Percentiles rank a stretch among this genome's conserved stretches.
Evolutionary conservation across 2,888 invertebrate genomes (phyloP).

Genomic region (Napeogenes inachia): DNA sequence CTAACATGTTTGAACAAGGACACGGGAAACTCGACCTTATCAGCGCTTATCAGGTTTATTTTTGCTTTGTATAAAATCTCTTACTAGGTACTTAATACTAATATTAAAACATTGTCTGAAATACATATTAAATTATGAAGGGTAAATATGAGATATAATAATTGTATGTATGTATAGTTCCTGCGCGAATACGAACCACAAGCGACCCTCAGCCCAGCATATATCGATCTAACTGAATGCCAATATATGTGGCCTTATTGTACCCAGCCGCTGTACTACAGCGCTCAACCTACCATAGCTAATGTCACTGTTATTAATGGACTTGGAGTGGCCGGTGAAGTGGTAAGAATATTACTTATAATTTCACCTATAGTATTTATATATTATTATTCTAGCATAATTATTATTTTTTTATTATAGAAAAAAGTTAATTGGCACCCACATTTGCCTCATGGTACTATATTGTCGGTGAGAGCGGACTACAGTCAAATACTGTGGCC

Average conservation of each 20-base stretch:
- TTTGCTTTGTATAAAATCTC: background rate
- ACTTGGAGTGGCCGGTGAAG: slow-evolving; percentile 90
- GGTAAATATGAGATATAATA: slow-evolving; percentile 3
- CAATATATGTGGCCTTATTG: slow-evolving; percentile 99
- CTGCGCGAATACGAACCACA: slow-evolving; percentile 78
- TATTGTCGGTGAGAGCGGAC: slow-evolving; percentile 86
- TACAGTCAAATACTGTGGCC: slow-evolving; percentile 94
- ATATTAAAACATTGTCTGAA: no score
- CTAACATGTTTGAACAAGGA: slow-evolving; percentile 98
- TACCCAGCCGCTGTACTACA: slow-evolving; percentile 94
- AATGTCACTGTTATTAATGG: slow-evolving; percentile 97
- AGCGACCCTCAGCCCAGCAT: slow-evolving; percentile 84
- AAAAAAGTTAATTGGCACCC: slow-evolving; percentile 91
- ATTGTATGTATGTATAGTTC: slow-evolving; percentile 51
- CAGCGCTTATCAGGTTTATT: slow-evolving; percentile 87
- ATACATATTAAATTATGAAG: background rate
- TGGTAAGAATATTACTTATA: slow-evolving; percentile 60
- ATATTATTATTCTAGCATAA: background rate
- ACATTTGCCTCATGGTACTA: slow-evolving; percentile 87
- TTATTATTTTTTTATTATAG: slow-evolving; percentile 34
- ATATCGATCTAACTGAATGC: slow-evolving; percentile 95
- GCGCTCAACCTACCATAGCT: slow-evolving; percentile 90
- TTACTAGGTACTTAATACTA: no score
- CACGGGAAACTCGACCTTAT: slow-evolving; percentile 95
- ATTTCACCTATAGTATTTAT: background rate